phyloP scores from a whole-genome alignment of 1,140 invertebrate genomes.

The Tetramorium parvispinum region DNA sequence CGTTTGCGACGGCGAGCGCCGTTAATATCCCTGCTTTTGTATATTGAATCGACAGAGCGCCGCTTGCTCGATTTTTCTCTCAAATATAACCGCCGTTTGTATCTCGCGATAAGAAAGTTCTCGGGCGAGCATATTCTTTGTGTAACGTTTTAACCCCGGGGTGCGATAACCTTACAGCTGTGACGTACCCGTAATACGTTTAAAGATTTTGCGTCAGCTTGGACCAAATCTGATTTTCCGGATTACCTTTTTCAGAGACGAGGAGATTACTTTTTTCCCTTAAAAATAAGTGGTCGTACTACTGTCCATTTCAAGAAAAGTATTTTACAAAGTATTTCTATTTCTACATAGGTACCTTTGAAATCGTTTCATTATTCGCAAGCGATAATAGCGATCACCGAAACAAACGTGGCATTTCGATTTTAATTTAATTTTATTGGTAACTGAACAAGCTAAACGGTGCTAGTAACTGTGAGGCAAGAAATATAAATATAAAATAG shows the following conservation, averaged over 20 bases:
- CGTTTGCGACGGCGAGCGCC: conserved; percentile 15
- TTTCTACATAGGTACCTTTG: not conserved
- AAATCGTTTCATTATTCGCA: not conserved
- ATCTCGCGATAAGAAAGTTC: conserved; percentile 53
- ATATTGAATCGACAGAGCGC: conserved; percentile 41
- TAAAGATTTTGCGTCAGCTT: conserved; percentile 48
- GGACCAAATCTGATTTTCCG: not conserved
- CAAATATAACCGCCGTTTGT: conserved; percentile 53
- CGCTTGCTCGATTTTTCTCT: conserved; percentile 55
- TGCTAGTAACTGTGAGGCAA: no score
- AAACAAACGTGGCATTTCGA: conserved; percentile 56
- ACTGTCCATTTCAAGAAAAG: not conserved
- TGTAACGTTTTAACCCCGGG: conserved; percentile 27
- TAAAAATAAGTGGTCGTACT: not conserved
- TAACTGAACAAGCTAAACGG: not conserved
- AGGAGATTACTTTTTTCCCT: not conserved
- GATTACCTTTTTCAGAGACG: conserved; percentile 6
- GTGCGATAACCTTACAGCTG: conserved; percentile 35
- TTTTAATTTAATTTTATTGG: conserved; percentile 67
- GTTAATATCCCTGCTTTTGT: conserved; percentile 60
- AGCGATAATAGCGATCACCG: conserved; percentile 1
- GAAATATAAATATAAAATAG: not conserved
- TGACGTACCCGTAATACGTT: conserved; percentile 29
- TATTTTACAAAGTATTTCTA: not conserved
- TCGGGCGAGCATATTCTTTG: conserved; percentile 23